phyloP scores from a whole-genome alignment of 2,113 vertebrate genomes.

The Machaerirhynchus nigripectus region DNA sequence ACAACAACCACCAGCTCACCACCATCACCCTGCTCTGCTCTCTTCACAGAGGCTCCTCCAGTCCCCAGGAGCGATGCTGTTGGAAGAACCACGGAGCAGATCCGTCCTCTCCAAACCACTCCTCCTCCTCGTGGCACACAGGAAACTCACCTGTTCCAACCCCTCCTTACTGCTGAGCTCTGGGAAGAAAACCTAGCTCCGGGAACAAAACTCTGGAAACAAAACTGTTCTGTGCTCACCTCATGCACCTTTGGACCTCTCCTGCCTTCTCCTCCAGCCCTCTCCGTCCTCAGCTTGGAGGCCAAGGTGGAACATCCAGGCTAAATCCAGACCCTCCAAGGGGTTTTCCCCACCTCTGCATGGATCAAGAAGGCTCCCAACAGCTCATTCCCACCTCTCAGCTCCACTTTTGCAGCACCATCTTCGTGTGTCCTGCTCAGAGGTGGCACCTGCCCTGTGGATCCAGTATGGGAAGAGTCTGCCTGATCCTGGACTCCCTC shows the following conservation, averaged over 20 bases:
- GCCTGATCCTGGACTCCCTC: background rate
- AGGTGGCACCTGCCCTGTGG: background rate
- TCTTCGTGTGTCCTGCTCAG: background rate
- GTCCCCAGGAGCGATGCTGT: rapidly evolving
- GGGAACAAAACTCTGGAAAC: no score
- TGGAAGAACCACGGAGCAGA: background rate
- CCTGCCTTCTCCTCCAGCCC: background rate
- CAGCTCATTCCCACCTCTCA: background rate
- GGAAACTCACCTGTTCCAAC: background rate
- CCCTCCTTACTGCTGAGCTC: background rate
- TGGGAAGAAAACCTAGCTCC: no score
- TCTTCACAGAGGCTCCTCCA: background rate
- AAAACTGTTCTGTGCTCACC: background rate
- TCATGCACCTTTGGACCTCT: no score
- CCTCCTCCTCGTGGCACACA: background rate
- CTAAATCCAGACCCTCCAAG: background rate
- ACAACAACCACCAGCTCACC: background rate
- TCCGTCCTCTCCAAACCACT: background rate
- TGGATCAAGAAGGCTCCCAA: background rate
- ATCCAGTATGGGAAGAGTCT: background rate
- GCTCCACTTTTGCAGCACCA: background rate
- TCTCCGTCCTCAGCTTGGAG: background rate
- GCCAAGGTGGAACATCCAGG: background rate
- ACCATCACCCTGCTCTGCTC: background rate
- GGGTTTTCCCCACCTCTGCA: background rate